These are phyloP conservation scores for Tetrao urogallus DNA, from an alignment of 2,113 vertebrate species.

Conservation along the genomic window DNA sequence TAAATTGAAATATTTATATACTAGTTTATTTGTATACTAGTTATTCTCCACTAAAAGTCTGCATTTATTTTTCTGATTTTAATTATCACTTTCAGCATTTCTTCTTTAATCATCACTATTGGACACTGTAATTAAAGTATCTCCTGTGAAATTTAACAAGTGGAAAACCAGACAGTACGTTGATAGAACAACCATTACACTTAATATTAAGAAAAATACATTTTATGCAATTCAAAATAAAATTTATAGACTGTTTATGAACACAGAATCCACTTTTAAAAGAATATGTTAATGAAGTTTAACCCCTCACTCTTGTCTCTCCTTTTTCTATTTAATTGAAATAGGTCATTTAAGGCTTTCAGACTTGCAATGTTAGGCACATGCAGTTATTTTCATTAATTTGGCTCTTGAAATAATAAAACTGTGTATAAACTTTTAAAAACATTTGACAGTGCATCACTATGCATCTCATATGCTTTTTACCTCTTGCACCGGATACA, in stretches of 20 bases:
- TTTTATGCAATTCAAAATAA: background rate
- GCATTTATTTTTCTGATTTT: background rate
- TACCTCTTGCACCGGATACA: constrained; percentile 97
- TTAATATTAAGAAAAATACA: background rate
- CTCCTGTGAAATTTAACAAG: background rate
- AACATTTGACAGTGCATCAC: background rate
- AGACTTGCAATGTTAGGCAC: background rate
- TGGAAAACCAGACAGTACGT: background rate
- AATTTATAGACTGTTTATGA: background rate
- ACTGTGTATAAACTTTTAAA: background rate
- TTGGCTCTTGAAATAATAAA: background rate
- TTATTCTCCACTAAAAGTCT: background rate
- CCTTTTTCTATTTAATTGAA: background rate
- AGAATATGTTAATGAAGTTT: background rate
- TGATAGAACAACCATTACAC: background rate
- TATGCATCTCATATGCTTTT: background rate
- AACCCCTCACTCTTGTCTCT: background rate
- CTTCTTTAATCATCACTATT: background rate
- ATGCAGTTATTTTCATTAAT: background rate
- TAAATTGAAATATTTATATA: background rate
- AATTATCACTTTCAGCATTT: background rate
- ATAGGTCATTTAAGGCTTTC: background rate
- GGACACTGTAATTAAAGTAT: background rate
- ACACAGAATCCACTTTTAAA: background rate
- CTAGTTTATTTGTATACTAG: no score